Base-by-base conservation (phyloP, 2,888 invertebrate genomes). In the Brenthis daphne region DNA sequence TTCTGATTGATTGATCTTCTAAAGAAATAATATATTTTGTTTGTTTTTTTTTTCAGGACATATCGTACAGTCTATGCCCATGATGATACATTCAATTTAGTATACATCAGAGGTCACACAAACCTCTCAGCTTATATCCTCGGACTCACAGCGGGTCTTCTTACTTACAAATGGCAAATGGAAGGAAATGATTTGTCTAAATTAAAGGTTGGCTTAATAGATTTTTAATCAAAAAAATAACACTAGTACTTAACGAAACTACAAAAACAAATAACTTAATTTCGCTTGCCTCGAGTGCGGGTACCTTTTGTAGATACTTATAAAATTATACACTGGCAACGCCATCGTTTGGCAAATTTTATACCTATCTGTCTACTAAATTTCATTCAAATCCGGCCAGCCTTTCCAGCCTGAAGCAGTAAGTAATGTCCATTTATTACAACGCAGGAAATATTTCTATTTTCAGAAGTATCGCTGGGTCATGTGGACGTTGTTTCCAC, bases 101-200 rank as follows among this genome's bases (percentile, higher is more conserved):
- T 87, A 24, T 93, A 92, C 77, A 79, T 81, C n/a, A 79, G 86
- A 0, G 89, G 89, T 0, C 92, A 93, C 77, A 88, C 89, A 8
- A 93, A 93, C 76, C 76, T 92, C 43, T 86, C 90, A 3, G 85
- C 88, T 0, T 92, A 87, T 76, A 79, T 82, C 5, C 67, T 91
- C 53, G 93, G 93, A 0, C 77, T 93, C 8, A 83, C 87, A 0
- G 90, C 84, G 0, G 92, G 92, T 1, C 84, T 89, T 74, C 76
- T 92, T 51, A 78, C 84, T 1, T 87, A 88, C 77, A 76, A 83
- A 74, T 83, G 82, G 80, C 90, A 87, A 75, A 80, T 74, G 14
- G 75, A 77, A 1, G 77, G 76, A 6, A 85, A 85, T 64, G 80
- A 87, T 57, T 64, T 87, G 13, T 73, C 74, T 0, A 77, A 77